phyloP scores from a whole-genome alignment of 2,888 invertebrate species.

The Platypus cylindrus region DNA sequence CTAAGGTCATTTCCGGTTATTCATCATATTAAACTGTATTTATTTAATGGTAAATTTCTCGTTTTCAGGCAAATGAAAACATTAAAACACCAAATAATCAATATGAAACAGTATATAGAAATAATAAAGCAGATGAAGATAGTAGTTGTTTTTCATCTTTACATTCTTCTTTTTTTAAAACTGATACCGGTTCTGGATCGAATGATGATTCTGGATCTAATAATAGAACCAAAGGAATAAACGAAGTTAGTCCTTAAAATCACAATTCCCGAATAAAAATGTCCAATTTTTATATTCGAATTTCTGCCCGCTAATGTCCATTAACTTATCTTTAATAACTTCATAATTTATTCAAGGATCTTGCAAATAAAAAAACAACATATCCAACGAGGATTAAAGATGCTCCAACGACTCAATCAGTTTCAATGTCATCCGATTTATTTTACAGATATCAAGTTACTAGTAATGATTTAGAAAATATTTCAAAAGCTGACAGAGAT shows the following conservation, averaged over 20 bases:
- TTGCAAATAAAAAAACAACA: too few species aligned
- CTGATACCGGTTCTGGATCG: slow-evolving; percentile 41
- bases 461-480: slow-evolving; percentile 44
- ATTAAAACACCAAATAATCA: slow-evolving; percentile 1
- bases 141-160: slow-evolving; percentile 59
- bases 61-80: slow-evolving; percentile 7
- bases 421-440: slow-evolving; percentile 51
- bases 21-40: not conserved
- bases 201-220: slow-evolving; percentile 31
- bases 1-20: slow-evolving; percentile 25
- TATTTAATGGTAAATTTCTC: not conserved
- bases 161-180: slow-evolving; percentile 58
- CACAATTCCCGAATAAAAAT: too few species aligned
- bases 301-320: too few species aligned
- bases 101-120: slow-evolving; percentile 12
- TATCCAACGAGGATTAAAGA: slow-evolving; percentile 37
- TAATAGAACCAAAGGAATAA: slow-evolving; percentile 21
- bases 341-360: too few species aligned
- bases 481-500: slow-evolving; percentile 48
- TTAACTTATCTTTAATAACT: too few species aligned
- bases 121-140: slow-evolving; percentile 34
- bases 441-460: slow-evolving; percentile 57
- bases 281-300: too few species aligned
- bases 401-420: slow-evolving; percentile 56
- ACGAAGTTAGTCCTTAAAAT: slow-evolving; percentile 24